Conservation (phyloP, 1,140 invertebrate species). For the Halesus radiatus region DNA sequence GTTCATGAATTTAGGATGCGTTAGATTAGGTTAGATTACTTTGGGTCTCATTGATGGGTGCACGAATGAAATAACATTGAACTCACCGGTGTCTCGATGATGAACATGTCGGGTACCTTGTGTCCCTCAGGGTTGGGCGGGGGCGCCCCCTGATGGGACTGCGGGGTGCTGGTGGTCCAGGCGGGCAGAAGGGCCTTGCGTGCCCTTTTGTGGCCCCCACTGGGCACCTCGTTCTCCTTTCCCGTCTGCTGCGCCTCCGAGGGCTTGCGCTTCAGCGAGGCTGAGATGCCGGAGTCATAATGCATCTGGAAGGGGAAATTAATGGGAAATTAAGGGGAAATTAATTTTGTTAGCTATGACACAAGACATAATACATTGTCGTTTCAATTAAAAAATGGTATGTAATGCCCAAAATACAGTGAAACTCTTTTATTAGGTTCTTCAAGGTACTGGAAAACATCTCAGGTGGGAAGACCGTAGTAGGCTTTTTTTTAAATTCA, state of each 20-base stretch:
- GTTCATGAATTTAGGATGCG: too few species aligned
- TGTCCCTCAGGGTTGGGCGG: conserved; percentile 46
- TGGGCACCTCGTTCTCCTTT: conserved; percentile 78
- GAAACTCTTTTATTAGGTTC: too few species aligned
- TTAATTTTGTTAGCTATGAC: too few species aligned
- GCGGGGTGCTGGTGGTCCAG: conserved; percentile 77
- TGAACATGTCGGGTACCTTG: conserved; percentile 72
- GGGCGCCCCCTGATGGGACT: conserved; percentile 63
- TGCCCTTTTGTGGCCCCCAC: conserved; percentile 72
- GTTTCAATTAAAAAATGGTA: too few species aligned
- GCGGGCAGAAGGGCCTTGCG: conserved; percentile 82
- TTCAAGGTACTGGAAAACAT: too few species aligned
- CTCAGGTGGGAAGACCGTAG: too few species aligned
- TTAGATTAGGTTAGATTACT: too few species aligned
- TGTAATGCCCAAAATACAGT: too few species aligned
- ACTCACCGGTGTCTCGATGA: conserved; percentile 85
- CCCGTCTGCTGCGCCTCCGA: conserved; percentile 72
- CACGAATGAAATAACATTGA: background rate
- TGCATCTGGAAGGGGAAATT: conserved; percentile 59
- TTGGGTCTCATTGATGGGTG: too few species aligned
- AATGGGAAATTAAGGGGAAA: background rate
- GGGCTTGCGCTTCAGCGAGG: conserved; percentile 71
- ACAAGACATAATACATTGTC: too few species aligned
- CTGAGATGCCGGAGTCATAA: conserved; percentile 66
- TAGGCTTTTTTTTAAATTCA: too few species aligned